Base-by-base conservation (phyloP, 2,113 vertebrate species). In the Rutilus rutilus region DNA sequence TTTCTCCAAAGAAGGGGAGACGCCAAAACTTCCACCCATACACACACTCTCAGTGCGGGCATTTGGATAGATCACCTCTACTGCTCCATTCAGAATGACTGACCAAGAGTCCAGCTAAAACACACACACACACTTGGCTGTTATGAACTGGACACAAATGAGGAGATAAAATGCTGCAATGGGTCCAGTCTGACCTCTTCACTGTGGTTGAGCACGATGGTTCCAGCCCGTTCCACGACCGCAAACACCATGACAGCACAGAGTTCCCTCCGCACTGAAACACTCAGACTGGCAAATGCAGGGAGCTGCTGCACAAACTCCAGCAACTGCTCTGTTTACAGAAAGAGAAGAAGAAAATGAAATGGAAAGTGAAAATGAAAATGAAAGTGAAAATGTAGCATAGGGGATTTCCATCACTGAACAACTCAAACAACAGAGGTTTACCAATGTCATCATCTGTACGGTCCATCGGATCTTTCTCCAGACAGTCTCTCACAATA, bases 281-380 rank as follows among this genome's bases (percentile, higher is more conserved):
- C 99, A 12, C 97, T 98, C 97, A 99, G 98, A 91, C 98, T 99
- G 89, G 97, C 97, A 87, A 99, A 99, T 39, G 97, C 97, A 74
- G 97, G 98, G 92, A 99, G 95, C 79, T 99, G 98, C 94, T 99
- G 97, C 96, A 99, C 98, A 91, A 99, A 99, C 94, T 99, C 98
- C 94, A 99, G 94, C 82, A 99, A 95, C 96, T 99, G 98, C 92
- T 99, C 98, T 99, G 95, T 84, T 92, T 90, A 88, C 90, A 84
- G 23, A 42, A 36, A 54, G 2, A 42, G 39, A 86, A 27, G 8
- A n/a, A 12, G 14, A 78, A 50, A 83, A 23, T 9, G 25, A 71
- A n/a, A 74, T 1, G 4, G 15, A 75, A 57, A 75, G 15, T 21
- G 42, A 42, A 52, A 82, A 2, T 1, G 45, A 42, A 60, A 21